Percentiles rank a stretch among this genome's conserved stretches.
Conservation (phyloP, 92 coral and sea anemone species). For the Phymanthus crucifer region DNA sequence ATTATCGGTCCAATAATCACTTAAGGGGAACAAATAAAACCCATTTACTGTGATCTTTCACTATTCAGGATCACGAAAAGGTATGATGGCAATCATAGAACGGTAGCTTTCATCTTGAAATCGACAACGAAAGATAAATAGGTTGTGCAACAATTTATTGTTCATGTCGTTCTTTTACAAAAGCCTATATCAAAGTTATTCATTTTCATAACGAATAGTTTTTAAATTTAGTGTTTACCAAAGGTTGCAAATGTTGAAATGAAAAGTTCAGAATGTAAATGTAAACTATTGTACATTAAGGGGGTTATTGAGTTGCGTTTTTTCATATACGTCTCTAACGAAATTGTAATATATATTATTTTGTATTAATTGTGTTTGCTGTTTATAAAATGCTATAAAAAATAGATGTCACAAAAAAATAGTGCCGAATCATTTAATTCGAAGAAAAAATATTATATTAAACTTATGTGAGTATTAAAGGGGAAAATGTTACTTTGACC, state of each 20-base stretch:
- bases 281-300: not conserved
- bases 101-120: too few species aligned
- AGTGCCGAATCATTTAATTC: not conserved
- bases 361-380: not conserved
- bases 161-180: too few species aligned
- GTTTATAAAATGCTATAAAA: not conserved
- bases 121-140: slow-evolving; percentile 38
- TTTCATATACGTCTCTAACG: too few species aligned
- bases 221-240: not conserved
- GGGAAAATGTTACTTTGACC: not conserved
- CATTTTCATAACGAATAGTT: not conserved
- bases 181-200: not conserved
- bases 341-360: too few species aligned
- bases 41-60: slow-evolving; percentile 22
- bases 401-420: not conserved
- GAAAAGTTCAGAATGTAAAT: not conserved
- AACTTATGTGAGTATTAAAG: not conserved
- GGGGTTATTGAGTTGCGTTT: not conserved
- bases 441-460: not conserved
- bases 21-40: slow-evolving; percentile 43
- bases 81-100: too few species aligned
- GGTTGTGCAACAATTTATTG: too few species aligned
- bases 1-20: slow-evolving; percentile 40
- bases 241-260: not conserved
- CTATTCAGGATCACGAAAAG: too few species aligned